Percentiles rank a stretch among this genome's conserved stretches.
These are phyloP conservation scores for Brienomyrus longianalis DNA, from an alignment of 2,113 vertebrate genomes.

Conservation along the genomic window DNA sequence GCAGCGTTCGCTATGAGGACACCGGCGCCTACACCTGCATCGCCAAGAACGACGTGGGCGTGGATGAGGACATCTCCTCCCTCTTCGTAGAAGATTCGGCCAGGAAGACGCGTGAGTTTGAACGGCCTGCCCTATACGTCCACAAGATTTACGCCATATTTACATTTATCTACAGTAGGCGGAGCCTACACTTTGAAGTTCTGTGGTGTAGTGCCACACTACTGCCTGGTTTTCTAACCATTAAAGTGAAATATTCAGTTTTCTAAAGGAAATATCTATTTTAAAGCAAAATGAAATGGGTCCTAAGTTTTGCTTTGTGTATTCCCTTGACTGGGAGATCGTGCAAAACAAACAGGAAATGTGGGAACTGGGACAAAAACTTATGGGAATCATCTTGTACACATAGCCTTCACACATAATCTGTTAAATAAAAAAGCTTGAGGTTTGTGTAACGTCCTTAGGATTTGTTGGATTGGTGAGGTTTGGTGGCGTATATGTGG, in stretches of 20 bases:
- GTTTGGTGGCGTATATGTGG: neutral
- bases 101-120: slow-evolving; percentile 82
- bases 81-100: slow-evolving; percentile 93
- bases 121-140: neutral
- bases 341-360: neutral
- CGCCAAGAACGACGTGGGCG: slow-evolving; percentile 90
- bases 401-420: neutral
- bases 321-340: neutral
- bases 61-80: slow-evolving; percentile 94
- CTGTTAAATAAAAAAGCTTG: neutral
- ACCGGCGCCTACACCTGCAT: slow-evolving; percentile 96
- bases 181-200: neutral
- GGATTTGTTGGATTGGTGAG: neutral
- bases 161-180: neutral
- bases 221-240: neutral
- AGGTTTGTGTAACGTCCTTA: neutral
- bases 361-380: neutral
- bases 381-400: neutral
- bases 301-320: neutral
- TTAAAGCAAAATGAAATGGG: neutral
- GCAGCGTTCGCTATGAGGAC: slow-evolving; percentile 88
- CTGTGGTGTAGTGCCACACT: neutral
- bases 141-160: neutral
- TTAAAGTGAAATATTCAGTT: neutral
- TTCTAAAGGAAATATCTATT: neutral